A percentile compares a stretch with the other conserved stretches of the same genome.
Conservation (phyloP, 2,888 invertebrate genomes). For the Plebejus argus region DNA sequence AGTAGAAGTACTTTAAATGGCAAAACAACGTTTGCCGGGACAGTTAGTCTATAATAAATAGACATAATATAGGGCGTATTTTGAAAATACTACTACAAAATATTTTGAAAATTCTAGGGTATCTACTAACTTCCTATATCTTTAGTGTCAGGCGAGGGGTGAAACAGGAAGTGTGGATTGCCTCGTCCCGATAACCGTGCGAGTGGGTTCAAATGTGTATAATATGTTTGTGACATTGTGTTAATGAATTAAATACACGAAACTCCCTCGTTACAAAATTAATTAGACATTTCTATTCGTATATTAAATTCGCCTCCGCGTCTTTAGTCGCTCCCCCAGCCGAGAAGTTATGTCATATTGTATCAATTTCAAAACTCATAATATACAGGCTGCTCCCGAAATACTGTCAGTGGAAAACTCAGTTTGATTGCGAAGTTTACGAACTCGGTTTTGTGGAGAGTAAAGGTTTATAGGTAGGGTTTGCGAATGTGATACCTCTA, state of each 20-base stretch:
- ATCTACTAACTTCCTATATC: slow-evolving; percentile 9
- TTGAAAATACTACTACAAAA: neutral
- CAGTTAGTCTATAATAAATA: no score
- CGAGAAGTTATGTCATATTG: slow-evolving; percentile 19
- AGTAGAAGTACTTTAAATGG: no score
- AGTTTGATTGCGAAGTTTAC: neutral
- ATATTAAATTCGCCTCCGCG: slow-evolving; percentile 18
- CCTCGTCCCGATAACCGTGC: slow-evolving; percentile 24
- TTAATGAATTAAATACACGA: slow-evolving; percentile 28
- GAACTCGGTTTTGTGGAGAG: neutral
- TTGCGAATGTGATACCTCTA: neutral
- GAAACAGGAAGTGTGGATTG: slow-evolving; percentile 21
- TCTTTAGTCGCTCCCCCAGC: slow-evolving; percentile 20
- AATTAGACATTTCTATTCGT: slow-evolving; percentile 29
- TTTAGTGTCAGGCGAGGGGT: slow-evolving; percentile 9
- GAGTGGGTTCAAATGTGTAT: slow-evolving; percentile 26
- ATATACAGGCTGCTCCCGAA: slow-evolving; percentile 10
- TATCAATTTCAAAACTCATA: slow-evolving; percentile 23
- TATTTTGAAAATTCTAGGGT: neutral
- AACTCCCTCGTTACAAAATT: slow-evolving; percentile 25
- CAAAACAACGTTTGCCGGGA: no score
- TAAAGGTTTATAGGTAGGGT: neutral
- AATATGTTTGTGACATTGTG: slow-evolving; percentile 30
- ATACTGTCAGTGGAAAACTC: slow-evolving; percentile 18
- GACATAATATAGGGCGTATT: neutral